A percentile compares a stretch with the other conserved stretches of the same genome.
phyloP scores from a whole-genome alignment of 2,797 vertebrate species.

The Rhabdomys pumilio region DNA sequence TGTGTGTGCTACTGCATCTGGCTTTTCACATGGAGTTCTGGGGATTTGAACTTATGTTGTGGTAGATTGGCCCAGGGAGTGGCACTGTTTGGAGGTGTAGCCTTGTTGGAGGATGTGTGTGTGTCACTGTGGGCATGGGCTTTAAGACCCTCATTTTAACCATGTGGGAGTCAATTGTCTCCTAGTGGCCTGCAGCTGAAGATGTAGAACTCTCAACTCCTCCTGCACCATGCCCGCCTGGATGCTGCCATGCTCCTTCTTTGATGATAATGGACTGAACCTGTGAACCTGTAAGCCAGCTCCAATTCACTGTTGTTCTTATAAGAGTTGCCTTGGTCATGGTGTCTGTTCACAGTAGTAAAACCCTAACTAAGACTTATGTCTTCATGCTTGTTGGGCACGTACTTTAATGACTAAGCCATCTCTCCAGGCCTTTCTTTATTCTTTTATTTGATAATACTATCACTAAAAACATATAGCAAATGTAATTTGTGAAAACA shows the following conservation, averaged over 20 bases:
- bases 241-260: not conserved
- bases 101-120: not conserved
- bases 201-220: not conserved
- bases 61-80: not conserved
- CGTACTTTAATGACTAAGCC: not conserved
- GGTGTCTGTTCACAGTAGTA: not conserved
- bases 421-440: not conserved
- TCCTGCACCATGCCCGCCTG: not conserved
- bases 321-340: not conserved
- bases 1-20: too few relatives aligned
- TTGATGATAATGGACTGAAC: not conserved
- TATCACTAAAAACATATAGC: not conserved
- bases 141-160: not conserved
- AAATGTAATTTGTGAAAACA: slow-evolving; percentile 28
- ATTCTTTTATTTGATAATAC: not conserved
- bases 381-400: not conserved
- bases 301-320: not conserved
- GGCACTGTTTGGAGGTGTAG: not conserved
- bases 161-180: not conserved
- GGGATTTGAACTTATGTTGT: not conserved
- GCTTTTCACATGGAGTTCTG: slow-evolving; percentile 9
- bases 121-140: not conserved
- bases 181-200: not conserved
- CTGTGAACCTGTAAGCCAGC: not conserved
- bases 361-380: not conserved